Evolutionary conservation across 2,113 vertebrate genomes (phyloP).

Genomic region (Todiramphus chloris): DNA sequence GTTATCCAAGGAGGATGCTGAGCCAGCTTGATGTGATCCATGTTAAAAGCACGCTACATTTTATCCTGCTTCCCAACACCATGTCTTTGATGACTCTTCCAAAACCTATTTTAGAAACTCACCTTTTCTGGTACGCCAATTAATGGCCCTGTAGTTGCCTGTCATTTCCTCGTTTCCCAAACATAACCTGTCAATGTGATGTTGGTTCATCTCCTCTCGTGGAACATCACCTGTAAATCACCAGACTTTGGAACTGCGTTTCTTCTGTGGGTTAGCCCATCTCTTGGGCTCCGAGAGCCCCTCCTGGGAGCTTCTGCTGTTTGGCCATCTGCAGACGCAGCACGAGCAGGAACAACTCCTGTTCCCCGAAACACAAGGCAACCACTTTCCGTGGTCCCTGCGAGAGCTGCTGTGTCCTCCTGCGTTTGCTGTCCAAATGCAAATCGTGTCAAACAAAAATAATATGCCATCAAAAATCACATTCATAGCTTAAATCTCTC

Average conservation of each 20-base stretch:
- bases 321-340: not conserved
- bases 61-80: not conserved
- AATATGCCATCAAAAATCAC: not conserved
- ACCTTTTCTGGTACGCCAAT: not conserved
- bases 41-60: not conserved
- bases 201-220: not conserved
- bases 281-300: accelerated
- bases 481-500: not conserved
- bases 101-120: not conserved
- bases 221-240: not conserved
- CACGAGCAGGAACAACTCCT: not conserved
- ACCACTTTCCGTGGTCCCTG: not conserved
- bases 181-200: not conserved
- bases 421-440: not conserved
- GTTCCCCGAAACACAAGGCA: not conserved
- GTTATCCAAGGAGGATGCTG: not conserved
- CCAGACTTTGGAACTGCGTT: not conserved
- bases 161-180: not conserved
- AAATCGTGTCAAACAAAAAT: not conserved
- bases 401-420: not conserved
- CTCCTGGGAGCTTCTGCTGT: not conserved
- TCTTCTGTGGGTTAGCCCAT: not conserved
- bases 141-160: not conserved
- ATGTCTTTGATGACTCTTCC: not conserved
- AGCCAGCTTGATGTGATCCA: not conserved